Evolutionary conservation across 23 tunicate species (phyloP), one percentile per base, ranked within the genome.

Genomic region (Corella eumyota): DNA sequence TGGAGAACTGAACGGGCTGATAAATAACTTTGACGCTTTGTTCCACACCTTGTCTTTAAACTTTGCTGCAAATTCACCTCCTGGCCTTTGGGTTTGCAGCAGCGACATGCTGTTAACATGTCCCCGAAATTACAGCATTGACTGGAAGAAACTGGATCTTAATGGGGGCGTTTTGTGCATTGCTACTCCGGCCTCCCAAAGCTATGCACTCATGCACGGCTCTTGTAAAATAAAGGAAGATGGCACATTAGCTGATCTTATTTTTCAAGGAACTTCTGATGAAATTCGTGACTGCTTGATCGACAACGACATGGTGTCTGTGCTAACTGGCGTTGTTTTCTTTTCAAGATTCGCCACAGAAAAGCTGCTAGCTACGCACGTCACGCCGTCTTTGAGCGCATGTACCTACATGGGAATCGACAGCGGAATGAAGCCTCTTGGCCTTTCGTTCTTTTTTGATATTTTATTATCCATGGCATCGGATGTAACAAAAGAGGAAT

Each of bases 71-170:
- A 74, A 54, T 6, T 72, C 96, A 46, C 96, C 81, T 3, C 77
- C 88, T 1, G 96, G 96, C 1, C 40, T 88, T 19, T 88, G 96
- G 96, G 77, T 88, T 33, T 78, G 96, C 62, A 88, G 96, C 62
- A 72, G 96, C 47, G 96, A 88, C 62, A 88, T 88, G 96, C 44
- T 88, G 5, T 30, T 78, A 4, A 61, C 32, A 17, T 24, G 79
- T 25, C 90, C 87, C 47, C 20, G 52, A 3, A 64, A 79, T 34
- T 32, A 49, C 7, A 36, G 21, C 25, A 27, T 75, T n/a, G 58
- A 84, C 56, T 62, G 81, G 73, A 64, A 55, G 21, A 32, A 29
- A 4, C 31, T 49, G 37, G 49, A 62, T 47, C 57, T 75, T 13
- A 64, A 47, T 35, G 66, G 69, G 45, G 94, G 83, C 24, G 74